Evolutionary conservation across 2,113 vertebrate species (phyloP), one percentile per base, ranked within the genome.

Genomic region (Nestor notabilis): DNA sequence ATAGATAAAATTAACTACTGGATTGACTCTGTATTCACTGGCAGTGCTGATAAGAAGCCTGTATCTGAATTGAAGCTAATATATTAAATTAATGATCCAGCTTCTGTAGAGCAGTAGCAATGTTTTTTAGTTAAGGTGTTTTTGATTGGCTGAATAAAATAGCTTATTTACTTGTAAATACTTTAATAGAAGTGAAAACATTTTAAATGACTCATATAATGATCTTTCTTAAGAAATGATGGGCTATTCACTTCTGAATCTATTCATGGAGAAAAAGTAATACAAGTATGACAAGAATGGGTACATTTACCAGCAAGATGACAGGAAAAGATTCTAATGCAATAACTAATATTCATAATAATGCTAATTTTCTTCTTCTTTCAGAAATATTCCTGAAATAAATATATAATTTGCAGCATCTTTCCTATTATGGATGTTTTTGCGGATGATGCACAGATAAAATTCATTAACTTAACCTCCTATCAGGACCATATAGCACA

Each of bases 151-250:
- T 90, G 50, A 80, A 80, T 90, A 79, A 83, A 89, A 93, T 27
- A 77, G 50, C 39, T 93, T 86, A 92, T 95, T 96, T 93, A 93
- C 58, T 94, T 91, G 33, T 95, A 76, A 92, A 90, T 88, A 77
- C 66, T 43, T 74, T 63, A 93, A 83, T 53, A 81, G 79, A 83
- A n/a, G 46, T 33, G 74, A 90, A 92, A 74, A 15, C 47, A 77
- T 86, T 71, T 47, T 49, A 95, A 89, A 70, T 89, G 46, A 83
- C 14, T 86, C 29, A 2, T 52, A 80, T 69, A 86, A 93, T 77
- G 47, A 74, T 89, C 37, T 83, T 92, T 75, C 82, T 86, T 66
- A 83, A 63, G 64, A 90, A 94, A 89, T 55, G 7, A 86, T 77
- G 60, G 55, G 43, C 52, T 83, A 61, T 70, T 95, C 17, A 58